These are phyloP conservation scores for Setophaga kirtlandii DNA, from an alignment of 2,113 vertebrate species.

Conservation along the genomic window DNA sequence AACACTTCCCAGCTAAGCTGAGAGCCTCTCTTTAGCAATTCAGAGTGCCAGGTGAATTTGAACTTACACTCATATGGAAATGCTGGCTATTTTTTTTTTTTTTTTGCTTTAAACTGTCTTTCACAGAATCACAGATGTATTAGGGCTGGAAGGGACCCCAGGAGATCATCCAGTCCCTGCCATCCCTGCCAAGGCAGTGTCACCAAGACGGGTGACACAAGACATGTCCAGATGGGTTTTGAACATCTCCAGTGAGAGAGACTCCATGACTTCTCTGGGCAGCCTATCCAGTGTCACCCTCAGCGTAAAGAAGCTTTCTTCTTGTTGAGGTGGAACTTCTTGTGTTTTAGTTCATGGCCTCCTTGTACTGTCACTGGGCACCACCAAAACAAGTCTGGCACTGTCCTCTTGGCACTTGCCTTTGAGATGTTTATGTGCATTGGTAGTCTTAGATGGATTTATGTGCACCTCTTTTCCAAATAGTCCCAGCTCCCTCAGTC, in stretches of 20 bases:
- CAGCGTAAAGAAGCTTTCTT: neutral
- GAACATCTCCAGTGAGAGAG: neutral
- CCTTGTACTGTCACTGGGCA: neutral
- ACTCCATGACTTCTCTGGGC: neutral
- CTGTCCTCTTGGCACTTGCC: neutral
- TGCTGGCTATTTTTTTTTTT: neutral
- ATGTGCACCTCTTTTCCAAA: neutral
- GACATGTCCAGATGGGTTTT: neutral
- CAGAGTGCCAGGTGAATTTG: neutral
- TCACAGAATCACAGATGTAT: neutral
- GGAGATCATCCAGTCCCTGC: neutral
- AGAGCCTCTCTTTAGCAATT: neutral
- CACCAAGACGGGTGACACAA: neutral
- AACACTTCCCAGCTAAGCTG: neutral
- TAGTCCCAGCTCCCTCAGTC: neutral
- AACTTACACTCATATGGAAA: neutral
- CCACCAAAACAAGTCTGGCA: neutral
- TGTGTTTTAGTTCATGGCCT: neutral
- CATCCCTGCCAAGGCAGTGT: neutral
- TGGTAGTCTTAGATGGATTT: neutral
- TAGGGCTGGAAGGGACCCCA: neutral
- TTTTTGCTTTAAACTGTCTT: neutral
- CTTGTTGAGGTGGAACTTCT: neutral
- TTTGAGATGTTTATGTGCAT: neutral
- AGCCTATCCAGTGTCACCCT: neutral